Base-by-base conservation (phyloP, 2,113 vertebrate genomes). In the Anolis sagrei region DNA sequence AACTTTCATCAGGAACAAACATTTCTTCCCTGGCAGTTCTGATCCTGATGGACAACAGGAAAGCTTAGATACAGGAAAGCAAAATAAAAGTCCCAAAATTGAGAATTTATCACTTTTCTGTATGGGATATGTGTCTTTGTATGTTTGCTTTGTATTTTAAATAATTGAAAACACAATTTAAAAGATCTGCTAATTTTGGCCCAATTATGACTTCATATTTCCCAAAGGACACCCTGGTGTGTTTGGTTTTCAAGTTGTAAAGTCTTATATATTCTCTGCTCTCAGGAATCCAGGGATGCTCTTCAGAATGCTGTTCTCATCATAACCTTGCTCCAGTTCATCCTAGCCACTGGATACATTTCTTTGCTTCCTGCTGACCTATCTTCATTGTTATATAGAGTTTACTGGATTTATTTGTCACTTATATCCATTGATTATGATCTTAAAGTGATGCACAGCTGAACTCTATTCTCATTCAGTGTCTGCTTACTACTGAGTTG, bases 101-200 rank as follows among this genome's bases (percentile, higher is more conserved):
- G 83, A 49, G n/a, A 48, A 68, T 7, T 27, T 14, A 27, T 81
- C 69, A 32, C 13, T 69, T 68, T 81, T 66, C 21, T 25, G 27
- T 18, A 19, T 81, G 91, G 77, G 72, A 92, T 72, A 36, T 90
- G 81, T 85, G 92, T 68, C 2, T 49, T 27, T n/a, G 11, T 1
- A 21, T 93, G 88, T 76, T n/a, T 92, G 85, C 78, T 92, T 49
- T 75, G 93, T 93, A 89, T 91, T 89, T 58, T 18, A 93, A 90
- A 93, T 89, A 95, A 95, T 88, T 88, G 82, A 91, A 83, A 61
- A 92, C 61, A 84, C 86, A 81, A 88, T 92, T 78, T 69, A 91
- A 87, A 85, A 92, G 94, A 93, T 87, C 62, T 79, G 91, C 34
- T 49, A 11, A 1, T 54, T 81, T 88, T 89, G 18, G 54, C 54